Evolutionary conservation across 2,113 vertebrate genomes (phyloP), one percentile per base, ranked within the genome.

Genomic region (Ornithorhynchus anatinus): DNA sequence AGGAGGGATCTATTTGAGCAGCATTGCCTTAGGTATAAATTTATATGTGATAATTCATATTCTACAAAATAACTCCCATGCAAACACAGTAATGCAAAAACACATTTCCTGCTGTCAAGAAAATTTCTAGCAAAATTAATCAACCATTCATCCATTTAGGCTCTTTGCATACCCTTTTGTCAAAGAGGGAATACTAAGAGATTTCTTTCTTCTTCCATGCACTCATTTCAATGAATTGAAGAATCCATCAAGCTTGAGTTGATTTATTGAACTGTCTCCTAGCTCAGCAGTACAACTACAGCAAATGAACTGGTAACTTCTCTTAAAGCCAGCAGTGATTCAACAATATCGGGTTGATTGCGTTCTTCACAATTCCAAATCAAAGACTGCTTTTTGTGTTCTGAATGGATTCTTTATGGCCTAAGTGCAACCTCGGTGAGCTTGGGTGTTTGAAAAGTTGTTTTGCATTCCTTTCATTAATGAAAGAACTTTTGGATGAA

Each of bases 231-330:
- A 94, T 94, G 94, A 96, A 95, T 96, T 96, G 94, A 95, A 95
- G 94, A 98, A 99, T 98, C 95, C 97, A 98, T 99, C 98, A 99
- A 96, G 94, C 94, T 90, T 91, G 90, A 88, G 94, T 96, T 99
- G 98, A 99, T 99, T 99, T 97, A 99, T 99, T 96, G 94, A 95
- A 97, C 96, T 99, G 98, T 99, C 98, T 97, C 92, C 94, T 94
- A 92, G 95, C 98, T 96, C 98, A 99, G 98, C 98, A 96, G 98
- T 98, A 92, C 89, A 94, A 97, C 97, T 94, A 95, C 87, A 94
- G 96, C 95, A 99, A 99, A 99, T 99, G 97, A 97, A 97, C 95
- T 98, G 96, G 92, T 95, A 97, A 97, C 92, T 93, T 92, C 88
- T 89, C 88, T 84, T 89, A 88, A 94, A 93, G 91, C 69, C 89